Base-by-base conservation (phyloP, 2,113 vertebrate genomes). In the crab-eating macaque (Macaca fascicularis) region DNA sequence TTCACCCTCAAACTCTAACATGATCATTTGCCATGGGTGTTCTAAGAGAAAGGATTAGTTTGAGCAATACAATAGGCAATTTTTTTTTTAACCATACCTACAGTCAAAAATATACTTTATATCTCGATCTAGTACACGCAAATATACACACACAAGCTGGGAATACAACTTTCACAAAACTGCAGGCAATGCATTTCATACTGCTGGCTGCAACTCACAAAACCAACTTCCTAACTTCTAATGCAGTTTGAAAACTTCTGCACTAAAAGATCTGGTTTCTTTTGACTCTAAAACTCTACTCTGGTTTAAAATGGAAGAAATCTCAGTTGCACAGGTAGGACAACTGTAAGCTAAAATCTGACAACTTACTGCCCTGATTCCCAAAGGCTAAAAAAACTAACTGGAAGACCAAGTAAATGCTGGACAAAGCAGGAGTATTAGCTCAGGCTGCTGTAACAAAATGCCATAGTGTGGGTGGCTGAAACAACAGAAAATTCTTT, bases 161-260 rank as follows among this genome's bases (percentile, higher is more conserved):
- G 79, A 86, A 90, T 16, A 93, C n/a, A 90, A 67, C 19, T 83
- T 90, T 85, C 61, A 80, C 52, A 93, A 75, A 88, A 50, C 30
- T 17, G 38, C 0, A 74, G 6, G 23, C 35, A 82, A 13, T 17
- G 25, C 19, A 70, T n/a, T 90, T 88, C 72, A 82, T 25, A 85
- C 7, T 35, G 67, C 20, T 40, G 69, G 40, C 50, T 78, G 25
- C 10, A 90, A 69, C 40, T 40, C 70, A 80, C 19, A 35, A 30
- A 30, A 23, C 7, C 43, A 10, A 67, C 45, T 83, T 89, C 67
- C 80, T 75, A 25, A 85, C 27, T 75, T 11, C 20, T 40, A n/a
- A 67, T 8, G 45, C n/a, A 32, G 25, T n/a, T 25, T 88, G 30
- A 25, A 9, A 22, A 32, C 8, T 13, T 76, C 57, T 57, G 7